Evolutionary conservation across 2,797 vertebrate genomes (phyloP), one percentile per base, ranked within the genome.

Genomic region (Nasua narica): DNA sequence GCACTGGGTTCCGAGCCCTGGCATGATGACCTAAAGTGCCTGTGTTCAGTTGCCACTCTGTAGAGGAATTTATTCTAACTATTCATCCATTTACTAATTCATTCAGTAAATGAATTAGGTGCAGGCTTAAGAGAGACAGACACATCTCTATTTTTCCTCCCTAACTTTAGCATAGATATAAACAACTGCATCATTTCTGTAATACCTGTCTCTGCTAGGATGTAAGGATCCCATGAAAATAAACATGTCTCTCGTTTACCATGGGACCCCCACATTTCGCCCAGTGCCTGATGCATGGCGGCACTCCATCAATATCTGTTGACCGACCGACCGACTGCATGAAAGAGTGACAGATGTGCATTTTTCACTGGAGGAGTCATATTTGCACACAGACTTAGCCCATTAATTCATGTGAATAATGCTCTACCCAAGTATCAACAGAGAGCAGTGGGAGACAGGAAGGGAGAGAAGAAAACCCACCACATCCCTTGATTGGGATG

Each of bases 1-100:
- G 37, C 9, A 40, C 27, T 58, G 40, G 54, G 25, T 65, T 77
- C n/a, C 69, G n/a, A 69, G 48, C n/a, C 7, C 56, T 6, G 18
- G 21, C 27, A 19, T 0, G 16, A 40, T 3, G 37, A 7, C 3
- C 4, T 62, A 13, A 69, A 23, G 4, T 23, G 15, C 32, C 46
- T 78, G 32, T 65, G 35, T 8, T 58, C 69, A n/a, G 13, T 10
- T 35, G 11, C 3, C 14, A 54, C 11, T 50, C 46, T 48, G 35
- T 15, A 82, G 19, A 83, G n/a, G 50, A 69, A 81, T 48, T 85
- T 62, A 85, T 70, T 29, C 50, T n/a, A 18, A 77, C 12, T 9
- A 81, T 54, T 79, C 37, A 85, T 70, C n/a, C 62, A 85, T 81
- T 50, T 76, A 40, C 4, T 52, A 37, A 82, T 13, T 56, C 29